Base-by-base conservation (phyloP, 2,113 vertebrate species). In the Malurus elegans region DNA sequence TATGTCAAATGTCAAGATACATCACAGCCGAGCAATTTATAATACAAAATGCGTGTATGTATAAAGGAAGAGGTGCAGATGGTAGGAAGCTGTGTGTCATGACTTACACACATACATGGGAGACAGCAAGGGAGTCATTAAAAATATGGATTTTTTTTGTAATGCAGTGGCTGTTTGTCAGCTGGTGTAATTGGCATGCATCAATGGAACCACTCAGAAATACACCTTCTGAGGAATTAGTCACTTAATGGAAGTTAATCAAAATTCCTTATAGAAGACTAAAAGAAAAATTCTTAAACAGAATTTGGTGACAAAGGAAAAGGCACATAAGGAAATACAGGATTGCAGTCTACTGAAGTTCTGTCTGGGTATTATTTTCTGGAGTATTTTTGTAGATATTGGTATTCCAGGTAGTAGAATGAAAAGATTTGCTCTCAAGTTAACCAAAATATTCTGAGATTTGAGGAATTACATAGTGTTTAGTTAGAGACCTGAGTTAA, bases 1-100 rank as follows among this genome's bases (percentile, higher is more conserved):
- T 93, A 96, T 98, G 97, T 98, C 98, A 98, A 96, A 97, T 98
- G 97, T 98, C 98, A 67, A 51, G 90, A 62, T 66, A 96, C 86
- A 87, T 96, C 92, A 82, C 79, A 96, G 93, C 57, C 93, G 80
- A 83, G 87, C 93, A 94, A 94, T 97, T 95, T 97, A 91, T 94
- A 95, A 94, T 53, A 86, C 65, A 73, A 94, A 95, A 87, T 89
- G 72, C 47, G 9, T 45, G 48, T 44, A 36, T 80, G 21, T 91
- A 76, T 69, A 88, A 91, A 96, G 88, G 87, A 72, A 92, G 92
- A 92, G 83, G 72, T 97, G 72, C 94, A 95, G 92, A 53, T 88
- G 75, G 82, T 58, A 44, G 82, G 62, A 94, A 86, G 88, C 75
- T 96, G 79, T 90, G 80, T 86, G 88, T 90, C 86, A 90, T 91